Base-by-base conservation (phyloP, 2,797 vertebrate genomes). In the Arnoldichthys spilopterus region DNA sequence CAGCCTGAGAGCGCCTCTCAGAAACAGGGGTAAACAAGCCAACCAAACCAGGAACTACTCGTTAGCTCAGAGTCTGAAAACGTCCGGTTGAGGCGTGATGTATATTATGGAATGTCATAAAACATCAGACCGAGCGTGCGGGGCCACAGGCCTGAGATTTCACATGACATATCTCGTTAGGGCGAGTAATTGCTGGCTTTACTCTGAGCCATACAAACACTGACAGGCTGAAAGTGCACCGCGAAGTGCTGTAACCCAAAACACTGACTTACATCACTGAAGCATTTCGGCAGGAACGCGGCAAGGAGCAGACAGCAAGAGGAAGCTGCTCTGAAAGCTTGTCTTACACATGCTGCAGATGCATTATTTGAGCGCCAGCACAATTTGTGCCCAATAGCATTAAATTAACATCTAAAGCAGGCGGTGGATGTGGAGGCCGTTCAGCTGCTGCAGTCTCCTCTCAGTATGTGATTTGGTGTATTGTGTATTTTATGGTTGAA, bases 11-110 rank as follows among this genome's bases (percentile, higher is more conserved):
- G 83, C 85, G 86, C 82, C 86, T 81, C 87, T 90, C 87, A 90
- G 89, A 82, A 91, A 88, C 72, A 83, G 64, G 80, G 87, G 87
- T 89, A 92, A 89, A 92, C 84, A 90, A 53, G 72, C 81, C 81
- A 82, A 86, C 81, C 83, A 84, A 84, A 83, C 37, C 72, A 58
- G 51, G 53, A 24, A 64, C 34, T 54, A 30, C 49, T 71, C 30
- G 30, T 54, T 54, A 54, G 68, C n/a, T 71, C 28, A 5, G 6
- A 34, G 49, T 45, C 56, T 47, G 61, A 43, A 28, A 34, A 72
- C 47, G 72, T 72, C 72, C n/a, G 45, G 13, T 76, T 1, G 15
- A 56, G 63, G 49, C 2, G 5, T 11, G 37, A 61, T 58, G 72
- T 82, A 67, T 78, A 58, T 63, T 45, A 67, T n/a, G 18, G 54